Evolutionary conservation across 2,888 invertebrate species (phyloP), one percentile per base, ranked within the genome.

Genomic region (Apocheima hispidaria): DNA sequence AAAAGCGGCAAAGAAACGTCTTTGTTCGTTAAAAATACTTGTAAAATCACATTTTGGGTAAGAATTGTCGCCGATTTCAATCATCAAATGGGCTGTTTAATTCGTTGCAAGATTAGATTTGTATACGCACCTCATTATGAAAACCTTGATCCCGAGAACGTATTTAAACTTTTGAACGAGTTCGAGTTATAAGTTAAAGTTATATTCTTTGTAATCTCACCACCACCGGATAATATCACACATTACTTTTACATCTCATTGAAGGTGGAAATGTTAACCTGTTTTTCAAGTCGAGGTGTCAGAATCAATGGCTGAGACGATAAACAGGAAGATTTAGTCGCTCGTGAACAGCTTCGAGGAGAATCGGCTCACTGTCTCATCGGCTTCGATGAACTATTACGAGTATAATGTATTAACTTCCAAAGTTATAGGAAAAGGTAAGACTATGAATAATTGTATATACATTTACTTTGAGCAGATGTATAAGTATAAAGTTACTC

Each of bases 191-290:
- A n/a, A n/a, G n/a, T 84, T 83, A 81, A 80, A 83, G 78, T 83
- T 81, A 84, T 82, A 82, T 78, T 73, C 64, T 63, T 60, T 61
- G 66, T 66, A 70, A 71, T 70, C 68, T 72, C 68, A 69, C 73
- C 74, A 75, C 76, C 70, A 71, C 57, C 67, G 75, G 82, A 86
- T 89, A 85, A 83, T 81, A 86, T 86, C 87, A 80, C 81, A 83
- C 84, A 84, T 87, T 84, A 89, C 86, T 86, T 84, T 84, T 82
- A 83, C 83, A 84, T 86, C 78, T 87, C 83, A 84, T 85, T 84
- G 83, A 82, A 78, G 77, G 73, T 77, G 78, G 79, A 78, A 72
- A 79, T 83, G 76, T 82, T 81, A 86, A 87, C 86, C 84, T 69
- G 86, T 88, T 84, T 81, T 80, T 82, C 80, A 72, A 78, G 82